Evolutionary conservation across 2,113 vertebrate species (phyloP).

Genomic region (Pimephales promelas): DNA sequence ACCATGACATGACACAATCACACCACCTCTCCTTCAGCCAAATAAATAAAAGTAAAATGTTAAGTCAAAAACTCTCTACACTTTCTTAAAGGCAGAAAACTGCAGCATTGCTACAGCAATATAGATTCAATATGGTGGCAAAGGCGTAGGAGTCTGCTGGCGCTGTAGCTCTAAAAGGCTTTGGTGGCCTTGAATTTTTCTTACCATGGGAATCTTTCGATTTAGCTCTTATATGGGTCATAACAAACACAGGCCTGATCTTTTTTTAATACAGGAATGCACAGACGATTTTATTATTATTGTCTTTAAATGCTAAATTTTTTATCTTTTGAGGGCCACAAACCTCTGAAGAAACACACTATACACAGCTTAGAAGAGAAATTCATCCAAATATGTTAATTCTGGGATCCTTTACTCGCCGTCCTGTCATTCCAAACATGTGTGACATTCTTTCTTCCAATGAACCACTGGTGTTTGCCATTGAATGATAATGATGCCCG

Average conservation of each 20-base stretch:
- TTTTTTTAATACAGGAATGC: neutral
- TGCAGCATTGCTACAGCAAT: conserved; percentile 30
- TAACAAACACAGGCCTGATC: neutral
- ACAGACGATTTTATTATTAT: too few relatives aligned
- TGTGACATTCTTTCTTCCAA: neutral
- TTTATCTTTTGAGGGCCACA: conserved; percentile 52
- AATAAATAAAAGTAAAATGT: conserved; percentile 59
- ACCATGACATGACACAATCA: conserved; percentile 50
- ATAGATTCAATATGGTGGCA: neutral
- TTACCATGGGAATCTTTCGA: neutral
- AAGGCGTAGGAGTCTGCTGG: neutral
- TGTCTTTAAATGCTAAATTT: neutral
- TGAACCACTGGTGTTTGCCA: neutral
- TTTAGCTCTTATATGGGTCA: neutral
- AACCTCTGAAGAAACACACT: conserved; percentile 62
- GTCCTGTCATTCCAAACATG: neutral
- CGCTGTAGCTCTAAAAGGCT: conserved; percentile 29
- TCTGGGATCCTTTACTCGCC: neutral
- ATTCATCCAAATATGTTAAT: neutral
- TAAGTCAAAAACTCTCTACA: conserved; percentile 39
- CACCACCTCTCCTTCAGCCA: conserved; percentile 42
- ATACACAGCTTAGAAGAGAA: conserved; percentile 57
- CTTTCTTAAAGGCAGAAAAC: conserved; percentile 49
- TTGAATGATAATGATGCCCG: neutral
- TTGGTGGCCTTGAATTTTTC: neutral